phyloP scores from a whole-genome alignment of 2,888 invertebrate genomes.

The Eupithecia abbreviata region DNA sequence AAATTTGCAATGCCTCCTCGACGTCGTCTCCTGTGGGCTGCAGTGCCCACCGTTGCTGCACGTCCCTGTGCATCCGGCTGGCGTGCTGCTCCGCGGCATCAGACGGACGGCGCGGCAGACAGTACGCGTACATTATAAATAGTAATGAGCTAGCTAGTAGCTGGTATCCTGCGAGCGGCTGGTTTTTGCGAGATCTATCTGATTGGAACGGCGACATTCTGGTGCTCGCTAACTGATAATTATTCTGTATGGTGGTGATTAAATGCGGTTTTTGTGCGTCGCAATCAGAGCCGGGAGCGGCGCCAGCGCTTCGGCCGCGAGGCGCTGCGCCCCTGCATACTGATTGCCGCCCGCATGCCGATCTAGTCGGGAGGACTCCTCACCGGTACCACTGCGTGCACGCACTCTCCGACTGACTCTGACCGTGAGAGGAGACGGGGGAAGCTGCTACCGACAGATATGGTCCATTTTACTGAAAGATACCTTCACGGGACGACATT shows the following conservation, averaged over 20 bases:
- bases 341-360: neutral
- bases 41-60: neutral
- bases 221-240: slow-evolving; percentile 21
- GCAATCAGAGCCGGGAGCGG: slow-evolving; percentile 37
- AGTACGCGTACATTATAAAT: slow-evolving; percentile 41
- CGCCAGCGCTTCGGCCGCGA: slow-evolving; percentile 34
- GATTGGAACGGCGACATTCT: slow-evolving; percentile 36
- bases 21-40: neutral
- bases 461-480: neutral
- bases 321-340: neutral
- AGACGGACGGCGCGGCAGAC: slow-evolving; percentile 29
- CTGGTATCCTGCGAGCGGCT: slow-evolving; percentile 6
- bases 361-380: neutral
- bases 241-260: slow-evolving; percentile 33
- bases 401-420: neutral
- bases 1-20: neutral
- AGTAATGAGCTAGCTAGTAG: slow-evolving; percentile 27
- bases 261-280: slow-evolving; percentile 34
- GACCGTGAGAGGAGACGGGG: neutral
- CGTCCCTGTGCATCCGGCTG: neutral
- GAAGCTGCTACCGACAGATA: neutral
- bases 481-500: neutral
- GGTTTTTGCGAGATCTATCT: slow-evolving; percentile 33
- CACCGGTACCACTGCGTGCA: neutral
- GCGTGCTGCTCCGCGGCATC: neutral